Percentiles rank a stretch among this genome's conserved stretches.
These are phyloP conservation scores for Plestiodon gilberti DNA, from an alignment of 2,113 vertebrate species.

Conservation along the genomic window DNA sequence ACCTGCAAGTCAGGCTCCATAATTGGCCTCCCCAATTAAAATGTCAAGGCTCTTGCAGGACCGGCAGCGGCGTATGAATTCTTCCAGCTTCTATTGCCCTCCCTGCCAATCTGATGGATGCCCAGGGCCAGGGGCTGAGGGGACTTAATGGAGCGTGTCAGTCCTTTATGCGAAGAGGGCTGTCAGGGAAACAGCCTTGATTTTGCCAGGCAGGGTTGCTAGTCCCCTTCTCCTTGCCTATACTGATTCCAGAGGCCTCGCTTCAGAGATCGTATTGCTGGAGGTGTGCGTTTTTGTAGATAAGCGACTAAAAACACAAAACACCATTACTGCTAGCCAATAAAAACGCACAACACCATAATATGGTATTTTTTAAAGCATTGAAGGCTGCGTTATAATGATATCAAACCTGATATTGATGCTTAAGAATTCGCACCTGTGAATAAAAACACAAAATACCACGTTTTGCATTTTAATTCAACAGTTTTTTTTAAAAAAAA, in stretches of 20 bases:
- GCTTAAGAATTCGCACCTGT: too few species aligned
- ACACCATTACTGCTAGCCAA: too few species aligned
- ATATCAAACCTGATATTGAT: too few species aligned
- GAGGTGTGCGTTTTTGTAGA: too few species aligned
- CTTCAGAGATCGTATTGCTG: background rate
- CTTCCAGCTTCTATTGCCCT: background rate
- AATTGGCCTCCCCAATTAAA: background rate
- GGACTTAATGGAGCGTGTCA: background rate
- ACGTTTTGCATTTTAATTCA: too few species aligned
- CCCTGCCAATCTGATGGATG: background rate
- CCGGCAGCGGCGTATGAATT: background rate
- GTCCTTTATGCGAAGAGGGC: background rate
- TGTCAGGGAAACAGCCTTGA: background rate
- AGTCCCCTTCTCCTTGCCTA: background rate
- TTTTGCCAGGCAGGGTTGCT: background rate
- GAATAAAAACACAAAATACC: too few species aligned
- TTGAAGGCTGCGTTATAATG: too few species aligned
- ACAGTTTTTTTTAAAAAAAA: too few species aligned
- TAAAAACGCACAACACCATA: too few species aligned
- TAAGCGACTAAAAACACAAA: too few species aligned
- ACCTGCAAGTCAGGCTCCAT: background rate
- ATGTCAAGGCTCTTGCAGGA: fast-evolving
- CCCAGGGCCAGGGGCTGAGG: background rate
- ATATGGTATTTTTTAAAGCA: too few species aligned
- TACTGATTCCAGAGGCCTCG: background rate